Evolutionary conservation across 1,140 invertebrate species (phyloP).

Genomic region (Anastatus disparis): DNA sequence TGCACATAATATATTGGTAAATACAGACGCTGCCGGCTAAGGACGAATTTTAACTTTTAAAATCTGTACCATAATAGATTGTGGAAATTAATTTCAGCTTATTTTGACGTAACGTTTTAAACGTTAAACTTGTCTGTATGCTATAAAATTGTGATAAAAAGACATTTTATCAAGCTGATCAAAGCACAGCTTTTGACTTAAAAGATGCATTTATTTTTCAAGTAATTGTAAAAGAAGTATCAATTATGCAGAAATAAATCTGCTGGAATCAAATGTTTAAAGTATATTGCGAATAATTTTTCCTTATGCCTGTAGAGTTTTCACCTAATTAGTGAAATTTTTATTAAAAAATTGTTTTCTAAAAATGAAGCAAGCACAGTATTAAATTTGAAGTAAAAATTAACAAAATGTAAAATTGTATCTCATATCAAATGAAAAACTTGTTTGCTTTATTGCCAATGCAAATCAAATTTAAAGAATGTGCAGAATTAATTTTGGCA

Average conservation of each 20-base stretch:
- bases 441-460: constrained; percentile 2
- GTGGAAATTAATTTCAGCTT: constrained; percentile 31
- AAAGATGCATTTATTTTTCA: constrained; percentile 39
- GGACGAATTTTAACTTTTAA: constrained; percentile 25
- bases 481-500: constrained; percentile 5
- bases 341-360: constrained; percentile 12
- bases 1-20: constrained; percentile 34
- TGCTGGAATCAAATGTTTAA: constrained; percentile 8
- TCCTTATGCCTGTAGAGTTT: constrained; percentile 25
- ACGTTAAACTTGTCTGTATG: constrained; percentile 35
- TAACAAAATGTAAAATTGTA: not conserved
- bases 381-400: constrained; percentile 22
- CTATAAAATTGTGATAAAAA: constrained; percentile 38
- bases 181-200: constrained; percentile 37
- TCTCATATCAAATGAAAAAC: constrained; percentile 19
- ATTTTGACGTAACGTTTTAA: constrained; percentile 39
- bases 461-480: constrained; percentile 1
- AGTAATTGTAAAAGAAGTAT: constrained; percentile 25
- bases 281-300: constrained; percentile 26
- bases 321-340: not conserved
- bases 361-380: not conserved
- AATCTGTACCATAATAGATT: constrained; percentile 30
- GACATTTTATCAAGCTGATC: constrained; percentile 32
- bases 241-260: constrained; percentile 11
- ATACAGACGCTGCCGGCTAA: constrained; percentile 36